Evolutionary conservation across 2,113 vertebrate genomes (phyloP).

Genomic region (Progne subis): DNA sequence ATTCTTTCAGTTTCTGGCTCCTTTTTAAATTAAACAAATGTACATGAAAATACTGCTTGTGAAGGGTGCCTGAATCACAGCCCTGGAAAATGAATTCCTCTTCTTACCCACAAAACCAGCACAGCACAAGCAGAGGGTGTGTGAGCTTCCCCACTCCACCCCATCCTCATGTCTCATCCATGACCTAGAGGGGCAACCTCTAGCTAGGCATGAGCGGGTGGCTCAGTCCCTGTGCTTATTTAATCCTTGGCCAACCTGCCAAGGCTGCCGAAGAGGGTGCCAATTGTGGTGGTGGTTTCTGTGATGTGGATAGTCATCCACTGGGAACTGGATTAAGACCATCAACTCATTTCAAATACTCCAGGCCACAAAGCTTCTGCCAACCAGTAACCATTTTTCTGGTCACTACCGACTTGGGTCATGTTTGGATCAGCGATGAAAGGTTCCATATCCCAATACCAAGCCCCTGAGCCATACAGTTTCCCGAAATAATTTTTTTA

Average conservation of each 20-base stretch:
- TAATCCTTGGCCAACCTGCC: conserved; percentile 64
- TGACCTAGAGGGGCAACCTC: conserved; percentile 66
- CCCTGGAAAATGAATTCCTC: conserved; percentile 34
- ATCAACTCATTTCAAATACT: conserved; percentile 64
- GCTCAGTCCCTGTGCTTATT: conserved; percentile 56
- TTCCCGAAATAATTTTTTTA: conserved; percentile 54
- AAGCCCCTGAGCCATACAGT: conserved; percentile 14
- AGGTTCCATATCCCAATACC: conserved; percentile 52
- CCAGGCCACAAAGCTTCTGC: conserved; percentile 66
- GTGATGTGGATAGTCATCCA: conserved; percentile 68
- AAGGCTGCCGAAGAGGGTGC: conserved; percentile 55
- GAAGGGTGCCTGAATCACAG: conserved; percentile 24
- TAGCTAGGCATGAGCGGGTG: conserved; percentile 46
- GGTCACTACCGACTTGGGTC: conserved; percentile 54
- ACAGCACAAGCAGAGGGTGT: conserved; percentile 54
- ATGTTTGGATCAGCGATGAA: conserved; percentile 64
- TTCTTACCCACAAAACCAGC: conserved; percentile 59
- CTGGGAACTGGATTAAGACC: conserved; percentile 69
- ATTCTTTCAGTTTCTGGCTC: background rate
- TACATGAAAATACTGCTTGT: background rate
- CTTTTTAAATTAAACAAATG: background rate
- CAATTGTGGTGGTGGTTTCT: conserved; percentile 72
- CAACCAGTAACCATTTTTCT: conserved; percentile 51
- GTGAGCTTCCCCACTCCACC: conserved; percentile 50
- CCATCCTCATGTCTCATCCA: conserved; percentile 44